Evolutionary conservation across 1,140 invertebrate species (phyloP).

Genomic region (Odontomachus brunneus): DNA sequence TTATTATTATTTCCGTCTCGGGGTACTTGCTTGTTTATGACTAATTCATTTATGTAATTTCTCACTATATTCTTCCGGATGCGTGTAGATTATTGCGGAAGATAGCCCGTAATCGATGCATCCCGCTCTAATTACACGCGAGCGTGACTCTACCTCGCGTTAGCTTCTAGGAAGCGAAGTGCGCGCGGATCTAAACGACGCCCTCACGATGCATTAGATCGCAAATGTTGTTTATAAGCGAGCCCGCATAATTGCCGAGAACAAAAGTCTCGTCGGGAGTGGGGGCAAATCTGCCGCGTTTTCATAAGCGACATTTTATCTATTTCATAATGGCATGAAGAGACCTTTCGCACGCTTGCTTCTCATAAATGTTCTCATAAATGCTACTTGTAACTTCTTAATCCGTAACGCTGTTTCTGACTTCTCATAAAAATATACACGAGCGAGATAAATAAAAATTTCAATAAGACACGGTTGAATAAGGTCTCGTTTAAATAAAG

Average conservation of each 20-base stretch:
- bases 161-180: constrained; percentile 21
- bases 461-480: not conserved
- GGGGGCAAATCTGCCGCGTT: not conserved
- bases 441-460: not conserved
- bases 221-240: not conserved
- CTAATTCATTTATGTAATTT: constrained; percentile 59
- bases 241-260: not conserved
- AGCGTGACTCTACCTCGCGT: constrained; percentile 21
- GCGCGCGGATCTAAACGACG: constrained; percentile 20
- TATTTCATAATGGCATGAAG: not conserved
- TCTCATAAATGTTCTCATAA: not conserved
- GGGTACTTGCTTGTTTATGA: constrained; percentile 33
- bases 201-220: constrained; percentile 20
- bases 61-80: constrained; percentile 53
- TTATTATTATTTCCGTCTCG: constrained; percentile 47
- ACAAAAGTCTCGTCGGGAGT: not conserved
- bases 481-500: too few relatives aligned
- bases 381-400: not conserved
- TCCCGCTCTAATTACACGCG: constrained; percentile 54
- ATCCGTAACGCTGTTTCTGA: too few relatives aligned
- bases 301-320: not conserved
- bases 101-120: constrained; percentile 54
- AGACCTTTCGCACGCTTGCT: not conserved
- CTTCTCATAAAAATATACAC: not conserved
- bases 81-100: constrained; percentile 48